phyloP scores from a whole-genome alignment of 2,797 vertebrate species.

The Diplodus sargus region DNA sequence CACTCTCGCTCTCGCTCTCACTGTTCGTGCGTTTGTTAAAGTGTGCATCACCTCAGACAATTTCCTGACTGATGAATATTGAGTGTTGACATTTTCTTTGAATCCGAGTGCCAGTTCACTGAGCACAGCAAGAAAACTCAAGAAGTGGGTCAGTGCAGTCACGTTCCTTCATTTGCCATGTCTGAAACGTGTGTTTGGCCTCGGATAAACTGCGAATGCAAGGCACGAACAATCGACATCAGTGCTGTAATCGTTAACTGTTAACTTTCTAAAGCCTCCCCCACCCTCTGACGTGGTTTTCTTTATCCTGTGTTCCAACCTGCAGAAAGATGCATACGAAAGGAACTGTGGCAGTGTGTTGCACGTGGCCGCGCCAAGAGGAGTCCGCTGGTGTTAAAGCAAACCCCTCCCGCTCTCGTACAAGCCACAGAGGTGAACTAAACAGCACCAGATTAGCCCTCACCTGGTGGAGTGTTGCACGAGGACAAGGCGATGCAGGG shows the following conservation, averaged over 20 bases:
- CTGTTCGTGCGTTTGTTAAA: neutral
- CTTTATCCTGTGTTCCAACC: conserved; percentile 2
- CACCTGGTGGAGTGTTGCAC: neutral
- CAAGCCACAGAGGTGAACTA: conserved; percentile 8
- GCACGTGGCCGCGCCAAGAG: neutral
- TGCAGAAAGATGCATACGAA: conserved; percentile 23
- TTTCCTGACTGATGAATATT: conserved; percentile 50
- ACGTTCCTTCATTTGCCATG: conserved; percentile 3
- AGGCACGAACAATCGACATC: conserved; percentile 11
- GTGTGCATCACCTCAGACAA: conserved; percentile 23
- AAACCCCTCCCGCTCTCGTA: neutral
- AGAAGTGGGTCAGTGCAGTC: conserved; percentile 69
- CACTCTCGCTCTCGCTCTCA: neutral
- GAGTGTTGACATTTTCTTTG: conserved; percentile 60
- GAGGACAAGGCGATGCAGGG: neutral
- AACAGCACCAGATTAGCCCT: conserved; percentile 29
- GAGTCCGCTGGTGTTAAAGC: conserved; percentile 9
- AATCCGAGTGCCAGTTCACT: conserved; percentile 41
- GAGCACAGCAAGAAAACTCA: conserved; percentile 48
- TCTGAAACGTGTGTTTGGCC: conserved; percentile 33
- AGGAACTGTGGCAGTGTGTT: conserved; percentile 10
- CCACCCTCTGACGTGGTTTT: neutral
- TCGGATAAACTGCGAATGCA: conserved; percentile 34
- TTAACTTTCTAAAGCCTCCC: neutral
- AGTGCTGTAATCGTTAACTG: neutral